phyloP scores from a whole-genome alignment of 2,888 invertebrate species.

The Glaucopsyche alexis region DNA sequence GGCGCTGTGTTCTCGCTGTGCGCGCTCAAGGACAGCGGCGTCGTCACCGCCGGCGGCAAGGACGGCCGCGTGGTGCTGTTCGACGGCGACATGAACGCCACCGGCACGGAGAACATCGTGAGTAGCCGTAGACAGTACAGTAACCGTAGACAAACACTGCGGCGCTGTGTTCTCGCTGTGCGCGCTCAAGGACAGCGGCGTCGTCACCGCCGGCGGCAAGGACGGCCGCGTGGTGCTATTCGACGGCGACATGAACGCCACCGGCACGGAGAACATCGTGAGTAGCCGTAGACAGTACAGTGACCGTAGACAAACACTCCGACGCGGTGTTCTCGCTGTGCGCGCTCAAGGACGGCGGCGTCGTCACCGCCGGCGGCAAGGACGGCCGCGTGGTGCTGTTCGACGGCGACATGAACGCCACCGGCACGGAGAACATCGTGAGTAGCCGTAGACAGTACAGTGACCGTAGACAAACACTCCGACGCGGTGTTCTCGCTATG shows the following conservation, averaged over 20 bases:
- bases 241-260: constrained; percentile 82
- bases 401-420: constrained; percentile 82
- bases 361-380: constrained; percentile 93
- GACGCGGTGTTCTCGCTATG: constrained; percentile 93
- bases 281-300: constrained; percentile 42
- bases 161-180: constrained; percentile 93
- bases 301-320: constrained; percentile 79
- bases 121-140: constrained; percentile 42
- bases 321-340: constrained; percentile 93
- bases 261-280: constrained; percentile 85
- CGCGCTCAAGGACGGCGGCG: constrained; percentile 88
- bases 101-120: constrained; percentile 85
- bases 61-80: constrained; percentile 90
- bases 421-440: constrained; percentile 85
- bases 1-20: constrained; percentile 93
- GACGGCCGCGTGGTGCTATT: constrained; percentile 90
- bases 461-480: constrained; percentile 79
- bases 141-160: constrained; percentile 79
- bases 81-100: constrained; percentile 82
- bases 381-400: constrained; percentile 90
- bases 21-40: constrained; percentile 88
- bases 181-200: constrained; percentile 88
- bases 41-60: constrained; percentile 93
- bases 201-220: constrained; percentile 93
- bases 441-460: constrained; percentile 42